Conservation (phyloP, 2,113 vertebrate genomes). For the Anguilla japonica region DNA sequence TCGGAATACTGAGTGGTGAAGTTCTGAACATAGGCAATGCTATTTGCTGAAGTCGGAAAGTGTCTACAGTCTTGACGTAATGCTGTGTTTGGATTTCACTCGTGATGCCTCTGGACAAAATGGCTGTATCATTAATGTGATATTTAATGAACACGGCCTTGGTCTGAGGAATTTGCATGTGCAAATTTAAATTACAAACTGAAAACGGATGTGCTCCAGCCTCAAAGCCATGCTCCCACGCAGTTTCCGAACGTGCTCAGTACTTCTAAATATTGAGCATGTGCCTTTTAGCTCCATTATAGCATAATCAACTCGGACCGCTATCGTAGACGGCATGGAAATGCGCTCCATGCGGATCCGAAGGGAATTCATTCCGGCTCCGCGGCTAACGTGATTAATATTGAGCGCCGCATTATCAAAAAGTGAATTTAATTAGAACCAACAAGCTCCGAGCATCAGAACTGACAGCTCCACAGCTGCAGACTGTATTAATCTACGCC, state of each 20-base stretch:
- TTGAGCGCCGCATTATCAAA: not conserved
- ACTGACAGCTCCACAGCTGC: not conserved
- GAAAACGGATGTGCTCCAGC: not conserved
- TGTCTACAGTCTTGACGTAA: constrained; percentile 19
- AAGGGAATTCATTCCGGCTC: not conserved
- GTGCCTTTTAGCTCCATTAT: no score
- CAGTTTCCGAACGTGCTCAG: not conserved
- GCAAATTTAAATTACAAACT: not conserved
- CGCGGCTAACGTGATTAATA: not conserved
- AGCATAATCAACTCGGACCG: not conserved
- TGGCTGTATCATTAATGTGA: not conserved
- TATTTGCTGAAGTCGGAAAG: no score
- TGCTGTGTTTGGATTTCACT: not conserved
- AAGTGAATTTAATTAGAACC: not conserved
- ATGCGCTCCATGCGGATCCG: not conserved
- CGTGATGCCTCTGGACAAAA: not conserved
- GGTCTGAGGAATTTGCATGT: not conserved
- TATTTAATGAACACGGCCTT: not conserved
- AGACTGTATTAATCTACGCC: not conserved
- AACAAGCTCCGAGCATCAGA: not conserved
- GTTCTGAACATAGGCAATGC: no score
- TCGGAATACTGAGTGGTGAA: not conserved
- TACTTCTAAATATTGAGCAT: not conserved
- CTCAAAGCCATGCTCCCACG: not conserved
- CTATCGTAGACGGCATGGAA: not conserved